These are phyloP conservation scores for Tetramorium alpestre DNA, from an alignment of 1,140 invertebrate species.

Conservation along the genomic window DNA sequence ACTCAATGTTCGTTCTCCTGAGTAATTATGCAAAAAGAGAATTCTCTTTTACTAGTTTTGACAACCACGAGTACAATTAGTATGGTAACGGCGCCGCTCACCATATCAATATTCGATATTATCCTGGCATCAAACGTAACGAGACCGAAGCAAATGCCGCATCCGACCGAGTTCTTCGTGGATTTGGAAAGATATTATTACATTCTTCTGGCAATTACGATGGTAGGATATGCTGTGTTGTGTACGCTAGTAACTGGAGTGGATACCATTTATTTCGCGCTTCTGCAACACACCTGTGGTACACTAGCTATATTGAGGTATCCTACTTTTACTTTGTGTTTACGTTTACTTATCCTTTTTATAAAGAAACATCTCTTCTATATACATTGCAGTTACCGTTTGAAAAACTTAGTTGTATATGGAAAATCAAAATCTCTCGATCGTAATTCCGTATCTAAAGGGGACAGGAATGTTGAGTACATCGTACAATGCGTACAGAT, in stretches of 20 bases:
- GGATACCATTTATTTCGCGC: neutral
- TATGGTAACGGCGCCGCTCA: neutral
- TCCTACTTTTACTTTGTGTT: neutral
- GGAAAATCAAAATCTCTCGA: neutral
- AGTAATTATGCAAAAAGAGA: neutral
- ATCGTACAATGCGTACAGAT: conserved; percentile 8
- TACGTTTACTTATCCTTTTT: neutral
- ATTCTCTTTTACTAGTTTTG: conserved; percentile 7
- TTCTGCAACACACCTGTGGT: conserved; percentile 41
- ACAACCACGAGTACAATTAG: neutral
- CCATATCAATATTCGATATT: neutral
- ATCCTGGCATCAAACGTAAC: neutral
- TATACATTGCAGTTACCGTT: neutral
- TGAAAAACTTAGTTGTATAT: neutral
- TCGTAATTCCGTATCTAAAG: neutral
- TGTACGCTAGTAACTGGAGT: neutral
- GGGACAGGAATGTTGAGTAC: neutral
- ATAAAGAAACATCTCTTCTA: neutral
- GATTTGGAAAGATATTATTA: conserved; percentile 64
- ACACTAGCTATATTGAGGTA: conserved; percentile 22
- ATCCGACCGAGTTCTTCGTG: conserved; percentile 56
- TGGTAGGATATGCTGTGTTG: conserved; percentile 46
- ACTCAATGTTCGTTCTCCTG: neutral
- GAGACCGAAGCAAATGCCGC: conserved; percentile 9
- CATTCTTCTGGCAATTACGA: conserved; percentile 54